These are phyloP conservation scores for Tapera naevia DNA, from an alignment of 2,797 vertebrate species.

Conservation along the genomic window DNA sequence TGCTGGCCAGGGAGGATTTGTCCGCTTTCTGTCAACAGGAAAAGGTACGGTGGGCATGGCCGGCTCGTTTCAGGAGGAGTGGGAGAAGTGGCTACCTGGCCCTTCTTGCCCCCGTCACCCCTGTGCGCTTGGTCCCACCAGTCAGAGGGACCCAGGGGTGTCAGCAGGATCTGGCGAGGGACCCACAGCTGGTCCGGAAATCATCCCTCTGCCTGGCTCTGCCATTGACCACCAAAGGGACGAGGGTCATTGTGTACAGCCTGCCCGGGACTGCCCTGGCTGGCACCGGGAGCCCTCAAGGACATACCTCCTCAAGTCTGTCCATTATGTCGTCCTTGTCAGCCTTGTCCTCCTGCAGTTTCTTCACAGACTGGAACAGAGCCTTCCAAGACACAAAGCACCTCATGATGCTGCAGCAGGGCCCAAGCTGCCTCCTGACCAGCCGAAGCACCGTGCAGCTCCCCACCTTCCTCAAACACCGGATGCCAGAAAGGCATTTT, in stretches of 20 bases:
- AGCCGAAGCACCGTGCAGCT: no score
- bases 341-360: constrained; percentile 81
- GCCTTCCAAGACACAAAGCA: constrained; percentile 62
- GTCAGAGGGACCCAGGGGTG: background rate
- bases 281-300: background rate
- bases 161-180: background rate
- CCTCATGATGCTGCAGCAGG: background rate
- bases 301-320: constrained; percentile 77
- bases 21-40: constrained; percentile 77
- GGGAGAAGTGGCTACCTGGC: background rate
- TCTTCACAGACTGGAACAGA: constrained; percentile 78
- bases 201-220: background rate
- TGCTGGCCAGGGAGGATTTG: constrained; percentile 75
- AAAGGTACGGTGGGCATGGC: background rate
- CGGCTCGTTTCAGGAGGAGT: rapidly evolving
- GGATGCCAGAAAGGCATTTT: background rate
- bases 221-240: background rate
- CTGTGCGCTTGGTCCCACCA: rapidly evolving
- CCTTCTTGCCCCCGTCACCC: background rate
- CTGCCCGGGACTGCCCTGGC: background rate
- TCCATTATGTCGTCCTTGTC: constrained; percentile 71
- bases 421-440: background rate
- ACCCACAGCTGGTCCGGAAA: background rate
- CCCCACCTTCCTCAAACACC: no score
- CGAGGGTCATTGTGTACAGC: background rate